These are phyloP conservation scores for Monopterus albus DNA, from an alignment of 2,113 vertebrate species.

Conservation along the genomic window DNA sequence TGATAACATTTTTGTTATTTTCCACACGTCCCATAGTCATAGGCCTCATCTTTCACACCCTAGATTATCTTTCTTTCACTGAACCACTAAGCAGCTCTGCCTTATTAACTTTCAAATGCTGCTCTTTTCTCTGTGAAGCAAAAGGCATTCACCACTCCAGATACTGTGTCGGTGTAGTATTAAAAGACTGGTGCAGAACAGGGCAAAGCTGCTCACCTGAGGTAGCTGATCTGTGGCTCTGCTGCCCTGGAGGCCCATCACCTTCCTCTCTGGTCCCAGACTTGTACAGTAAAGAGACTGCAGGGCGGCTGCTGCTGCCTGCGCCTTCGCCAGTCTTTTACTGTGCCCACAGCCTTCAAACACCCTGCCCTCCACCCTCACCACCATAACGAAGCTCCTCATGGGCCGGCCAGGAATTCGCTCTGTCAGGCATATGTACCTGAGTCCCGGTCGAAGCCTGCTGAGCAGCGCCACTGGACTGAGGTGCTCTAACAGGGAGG, in stretches of 20 bases:
- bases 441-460: slow-evolving; percentile 89
- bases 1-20: too few relatives aligned
- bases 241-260: slow-evolving; percentile 13
- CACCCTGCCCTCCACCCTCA: slow-evolving; percentile 88
- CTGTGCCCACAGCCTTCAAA: slow-evolving; percentile 94
- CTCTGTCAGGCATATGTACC: slow-evolving; percentile 91
- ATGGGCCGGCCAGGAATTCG: slow-evolving; percentile 80
- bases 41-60: too few relatives aligned
- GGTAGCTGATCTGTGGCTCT: slow-evolving; percentile 57
- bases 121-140: too few relatives aligned
- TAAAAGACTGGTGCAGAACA: too few relatives aligned
- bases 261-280: slow-evolving; percentile 45
- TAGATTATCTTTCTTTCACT: too few relatives aligned
- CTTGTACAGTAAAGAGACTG: slow-evolving; percentile 86
- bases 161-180: background rate
- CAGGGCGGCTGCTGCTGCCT: slow-evolving; percentile 88
- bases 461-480: slow-evolving; percentile 90
- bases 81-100: too few relatives aligned
- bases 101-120: too few relatives aligned
- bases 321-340: slow-evolving; percentile 92
- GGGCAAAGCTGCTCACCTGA: slow-evolving; percentile 55
- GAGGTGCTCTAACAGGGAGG: slow-evolving; percentile 63
- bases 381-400: slow-evolving; percentile 90
- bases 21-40: too few relatives aligned
- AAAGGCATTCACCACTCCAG: too few relatives aligned